Conservation (phyloP, 2,797 vertebrate genomes). For the Esox lucius region DNA sequence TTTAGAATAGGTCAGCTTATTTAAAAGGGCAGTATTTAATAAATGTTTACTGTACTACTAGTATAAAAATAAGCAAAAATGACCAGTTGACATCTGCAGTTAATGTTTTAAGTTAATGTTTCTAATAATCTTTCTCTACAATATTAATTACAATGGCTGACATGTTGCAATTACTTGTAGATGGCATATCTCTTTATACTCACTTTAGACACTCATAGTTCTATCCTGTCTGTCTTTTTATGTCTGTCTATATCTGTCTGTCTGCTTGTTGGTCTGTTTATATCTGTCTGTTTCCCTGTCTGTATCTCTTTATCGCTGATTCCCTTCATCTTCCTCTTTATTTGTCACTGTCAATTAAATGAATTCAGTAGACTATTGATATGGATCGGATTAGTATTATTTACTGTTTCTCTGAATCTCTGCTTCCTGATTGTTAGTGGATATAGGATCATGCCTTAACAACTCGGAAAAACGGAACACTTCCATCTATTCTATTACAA, state of each 20-base stretch:
- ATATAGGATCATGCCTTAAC: neutral
- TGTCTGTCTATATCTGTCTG: neutral
- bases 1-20: constrained; percentile 12
- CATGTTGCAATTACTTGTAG: no score
- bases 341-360: neutral
- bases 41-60: no score
- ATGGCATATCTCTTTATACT: no score
- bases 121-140: no score
- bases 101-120: no score
- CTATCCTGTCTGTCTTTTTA: no score
- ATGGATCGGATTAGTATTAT: no score
- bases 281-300: neutral
- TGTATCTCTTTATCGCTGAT: neutral
- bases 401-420: neutral
- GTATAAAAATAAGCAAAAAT: no score
- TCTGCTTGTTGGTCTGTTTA: neutral
- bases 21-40: neutral
- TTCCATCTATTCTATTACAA: neutral
- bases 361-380: no score
- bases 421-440: neutral
- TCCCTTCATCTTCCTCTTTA: neutral
- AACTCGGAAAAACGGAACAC: neutral
- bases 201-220: no score
- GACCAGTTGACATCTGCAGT: no score
- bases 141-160: no score